Base-by-base conservation (phyloP, 2,113 vertebrate genomes). In the Centropus bengalensis region DNA sequence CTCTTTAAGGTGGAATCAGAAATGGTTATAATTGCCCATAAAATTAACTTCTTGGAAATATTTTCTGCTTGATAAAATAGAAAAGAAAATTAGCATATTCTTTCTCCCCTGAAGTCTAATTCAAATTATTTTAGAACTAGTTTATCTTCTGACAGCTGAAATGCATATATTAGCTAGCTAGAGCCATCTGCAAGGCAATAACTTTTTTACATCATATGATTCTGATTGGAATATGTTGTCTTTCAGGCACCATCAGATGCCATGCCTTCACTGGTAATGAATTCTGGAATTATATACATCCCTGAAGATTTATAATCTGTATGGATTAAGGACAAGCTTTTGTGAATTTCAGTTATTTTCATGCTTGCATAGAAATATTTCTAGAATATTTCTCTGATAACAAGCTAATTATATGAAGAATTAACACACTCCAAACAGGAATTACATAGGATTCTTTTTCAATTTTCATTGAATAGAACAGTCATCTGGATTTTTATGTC, bases 111-210 rank as follows among this genome's bases (percentile, higher is more conserved):
- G 74, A 82, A 66, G 51, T 88, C 42, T 76, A 83, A 93, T 77
- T 93, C 47, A 71, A 85, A 91, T 90, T 94, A 75, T 86, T 93
- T 85, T 60, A 93, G 76, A 82, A 94, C 47, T 49, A 82, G 49
- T 79, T 94, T 87, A 89, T 92, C 44, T 93, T 87, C 74, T 94
- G 84, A 77, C 83, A 96, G 86, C 38, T 89, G 85, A 94, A 96
- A 93, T 82, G 92, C 84, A 92, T 92, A 85, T 58, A 95, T 94
- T 89, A 94, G 38, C 70, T 58, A 69, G 62, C 54, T 75, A 86
- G 20, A 94, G 40, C 91, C 89, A 96, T 93, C 86, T 96, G 88
- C 76, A 95, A 94, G 83, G 89, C 88, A 95, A 91, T 79, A 30
- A 82, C 58, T 28, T 76, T 96, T 45, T 82, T 94, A 85, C 33